phyloP scores from a whole-genome alignment of 2,797 vertebrate genomes.

The Linurgus olivaceus region DNA sequence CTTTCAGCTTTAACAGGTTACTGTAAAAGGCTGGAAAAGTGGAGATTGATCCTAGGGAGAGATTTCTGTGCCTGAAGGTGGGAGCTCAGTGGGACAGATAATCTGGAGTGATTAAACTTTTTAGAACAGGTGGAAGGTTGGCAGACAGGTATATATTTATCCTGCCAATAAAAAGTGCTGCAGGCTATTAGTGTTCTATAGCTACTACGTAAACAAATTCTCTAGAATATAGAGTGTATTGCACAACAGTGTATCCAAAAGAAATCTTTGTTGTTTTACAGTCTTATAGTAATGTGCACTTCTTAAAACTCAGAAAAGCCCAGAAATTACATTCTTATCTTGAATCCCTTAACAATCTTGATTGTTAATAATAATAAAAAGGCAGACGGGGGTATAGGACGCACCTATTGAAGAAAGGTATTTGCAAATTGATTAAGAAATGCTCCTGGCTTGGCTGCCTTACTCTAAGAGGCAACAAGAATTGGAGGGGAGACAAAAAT shows the following conservation, averaged over 20 bases:
- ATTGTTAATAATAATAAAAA: not conserved
- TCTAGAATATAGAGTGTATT: not conserved
- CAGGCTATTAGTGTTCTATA: not conserved
- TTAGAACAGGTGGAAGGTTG: not conserved
- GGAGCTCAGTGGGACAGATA: not conserved
- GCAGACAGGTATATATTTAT: not conserved
- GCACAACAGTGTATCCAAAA: not conserved
- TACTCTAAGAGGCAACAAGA: not conserved
- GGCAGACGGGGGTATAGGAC: accelerated
- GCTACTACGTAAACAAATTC: not conserved
- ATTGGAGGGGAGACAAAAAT: not conserved
- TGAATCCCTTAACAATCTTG: not conserved
- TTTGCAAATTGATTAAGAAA: not conserved
- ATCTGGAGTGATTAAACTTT: not conserved
- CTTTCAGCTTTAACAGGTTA: not conserved
- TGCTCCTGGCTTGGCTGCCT: not conserved
- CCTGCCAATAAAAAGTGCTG: not conserved
- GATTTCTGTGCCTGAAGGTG: not conserved
- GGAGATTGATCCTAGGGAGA: not conserved
- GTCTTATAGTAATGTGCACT: not conserved
- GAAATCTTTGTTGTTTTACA: not conserved
- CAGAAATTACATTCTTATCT: not conserved
- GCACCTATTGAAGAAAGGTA: not conserved
- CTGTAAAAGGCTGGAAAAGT: not conserved
- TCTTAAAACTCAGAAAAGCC: not conserved